Conservation (phyloP, 2,113 vertebrate species). For the Trematomus loennbergii region DNA sequence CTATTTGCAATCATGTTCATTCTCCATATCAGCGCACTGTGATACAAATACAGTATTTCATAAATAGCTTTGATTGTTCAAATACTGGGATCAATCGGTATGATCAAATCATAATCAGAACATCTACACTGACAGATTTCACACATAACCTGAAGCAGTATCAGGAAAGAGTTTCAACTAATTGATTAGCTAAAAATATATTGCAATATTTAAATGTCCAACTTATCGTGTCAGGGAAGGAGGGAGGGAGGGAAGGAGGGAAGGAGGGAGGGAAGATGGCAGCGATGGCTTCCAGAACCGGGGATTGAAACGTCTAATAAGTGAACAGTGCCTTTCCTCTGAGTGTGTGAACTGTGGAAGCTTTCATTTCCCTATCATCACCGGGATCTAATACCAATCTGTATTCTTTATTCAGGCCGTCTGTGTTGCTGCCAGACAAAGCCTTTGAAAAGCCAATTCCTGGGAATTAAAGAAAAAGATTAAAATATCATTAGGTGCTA, state of each 20-base stretch:
- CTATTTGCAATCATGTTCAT: background rate
- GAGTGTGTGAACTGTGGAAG: conserved; percentile 91
- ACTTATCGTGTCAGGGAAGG: conserved; percentile 86
- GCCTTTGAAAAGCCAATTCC: conserved; percentile 97
- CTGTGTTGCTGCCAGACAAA: conserved; percentile 93
- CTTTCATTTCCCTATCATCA: conserved; percentile 95
- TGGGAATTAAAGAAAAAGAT: conserved; percentile 98
- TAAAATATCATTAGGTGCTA: conserved; percentile 99
- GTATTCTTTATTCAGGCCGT: conserved; percentile 93
- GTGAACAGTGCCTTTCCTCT: conserved; percentile 89
- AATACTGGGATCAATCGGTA: conserved; percentile 19
- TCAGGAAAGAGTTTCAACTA: conserved; percentile 89
- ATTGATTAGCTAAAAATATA: conserved; percentile 91
- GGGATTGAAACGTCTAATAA: conserved; percentile 91
- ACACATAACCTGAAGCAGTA: conserved; percentile 82
- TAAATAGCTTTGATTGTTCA: background rate
- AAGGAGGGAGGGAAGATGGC: conserved; percentile 78
- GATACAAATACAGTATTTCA: background rate
- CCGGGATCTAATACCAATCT: conserved; percentile 94
- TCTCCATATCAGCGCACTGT: background rate
- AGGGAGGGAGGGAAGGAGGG: conserved; percentile 25
- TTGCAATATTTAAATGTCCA: conserved; percentile 90
- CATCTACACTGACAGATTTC: conserved; percentile 22
- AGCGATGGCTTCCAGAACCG: conserved; percentile 86
- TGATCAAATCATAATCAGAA: conserved; percentile 21